Evolutionary conservation across 2,797 vertebrate genomes (phyloP), one percentile per base, ranked within the genome.

Genomic region (Vespertilio murinus): DNA sequence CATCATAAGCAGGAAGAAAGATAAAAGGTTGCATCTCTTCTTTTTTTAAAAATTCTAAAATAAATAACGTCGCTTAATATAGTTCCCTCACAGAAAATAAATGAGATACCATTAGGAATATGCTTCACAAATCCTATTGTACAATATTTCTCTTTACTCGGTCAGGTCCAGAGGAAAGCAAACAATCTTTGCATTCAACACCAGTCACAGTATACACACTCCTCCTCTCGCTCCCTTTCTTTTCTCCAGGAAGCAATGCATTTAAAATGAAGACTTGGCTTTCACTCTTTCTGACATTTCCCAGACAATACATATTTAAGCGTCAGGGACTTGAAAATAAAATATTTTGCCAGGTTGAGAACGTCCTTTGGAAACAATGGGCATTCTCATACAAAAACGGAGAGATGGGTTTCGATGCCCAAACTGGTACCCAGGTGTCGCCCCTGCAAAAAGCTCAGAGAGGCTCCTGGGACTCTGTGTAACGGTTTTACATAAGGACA

Each of bases 261-360:
- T 92, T 92, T 54, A 74, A 93, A 90, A 89, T 59, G 17, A 88
- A 94, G 80, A 10, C 61, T 70, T 61, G 18, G 33, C 49, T 93
- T 93, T 89, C 56, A 56, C 28, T 94, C 77, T 88, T 69, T 71
- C 54, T 94, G 88, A 91, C 67, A 96, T 65, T 84, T 94, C 73
- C 52, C 40, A 85, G 80, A 88, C 71, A 75, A 52, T 61, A 25
- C 49, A 77, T 40, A 91, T 67, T 75, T 92, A 84, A 94, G 77
- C 25, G 8, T 71, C 42, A 52, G 49, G 3, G 94, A 75, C 49
- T 67, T 88, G 61, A 93, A 81, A 94, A 61, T 79, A 92, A 87
- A 95, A 64, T 78, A 88, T 94, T 94, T 95, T 69, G 5, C 40
- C 25, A 71, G 73, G 20, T 89, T 67, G 75, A 61, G 38, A 79